These are phyloP conservation scores for Argyrosomus regius DNA, from an alignment of 2,797 vertebrate genomes.

Conservation along the genomic window DNA sequence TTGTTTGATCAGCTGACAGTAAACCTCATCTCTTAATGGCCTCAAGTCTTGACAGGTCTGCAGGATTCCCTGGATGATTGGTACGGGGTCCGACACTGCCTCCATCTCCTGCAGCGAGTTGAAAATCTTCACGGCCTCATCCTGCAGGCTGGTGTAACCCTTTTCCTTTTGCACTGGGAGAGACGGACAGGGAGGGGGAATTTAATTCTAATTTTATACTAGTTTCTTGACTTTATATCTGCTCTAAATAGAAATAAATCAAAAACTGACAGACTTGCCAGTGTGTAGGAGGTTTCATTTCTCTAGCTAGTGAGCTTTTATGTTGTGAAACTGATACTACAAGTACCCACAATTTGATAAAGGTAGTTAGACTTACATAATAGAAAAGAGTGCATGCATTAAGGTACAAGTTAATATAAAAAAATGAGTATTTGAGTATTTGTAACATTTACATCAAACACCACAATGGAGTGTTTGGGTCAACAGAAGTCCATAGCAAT, in stretches of 20 bases:
- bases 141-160: constrained; percentile 94
- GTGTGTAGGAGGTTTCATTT: not conserved
- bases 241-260: not conserved
- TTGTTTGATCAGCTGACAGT: constrained; percentile 96
- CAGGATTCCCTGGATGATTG: constrained; percentile 94
- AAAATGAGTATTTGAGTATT: not conserved
- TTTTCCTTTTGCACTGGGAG: constrained; percentile 92
- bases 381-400: not conserved
- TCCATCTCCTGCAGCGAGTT: constrained; percentile 96
- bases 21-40: constrained; percentile 92
- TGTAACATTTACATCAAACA: too few species aligned
- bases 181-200: not conserved
- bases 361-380: not conserved
- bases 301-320: constrained; percentile 2
- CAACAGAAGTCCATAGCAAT: not conserved
- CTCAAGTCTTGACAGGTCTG: constrained; percentile 95
- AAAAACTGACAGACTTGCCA: not conserved
- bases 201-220: not conserved
- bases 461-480: not conserved
- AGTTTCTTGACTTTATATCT: not conserved
- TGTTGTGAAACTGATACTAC: not conserved
- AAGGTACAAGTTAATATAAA: not conserved
- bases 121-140: constrained; percentile 96
- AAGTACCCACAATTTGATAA: not conserved
- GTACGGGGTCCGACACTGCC: constrained; percentile 91